These are phyloP conservation scores for Chrysolina americana DNA, from an alignment of 2,888 invertebrate genomes.

Conservation along the genomic window DNA sequence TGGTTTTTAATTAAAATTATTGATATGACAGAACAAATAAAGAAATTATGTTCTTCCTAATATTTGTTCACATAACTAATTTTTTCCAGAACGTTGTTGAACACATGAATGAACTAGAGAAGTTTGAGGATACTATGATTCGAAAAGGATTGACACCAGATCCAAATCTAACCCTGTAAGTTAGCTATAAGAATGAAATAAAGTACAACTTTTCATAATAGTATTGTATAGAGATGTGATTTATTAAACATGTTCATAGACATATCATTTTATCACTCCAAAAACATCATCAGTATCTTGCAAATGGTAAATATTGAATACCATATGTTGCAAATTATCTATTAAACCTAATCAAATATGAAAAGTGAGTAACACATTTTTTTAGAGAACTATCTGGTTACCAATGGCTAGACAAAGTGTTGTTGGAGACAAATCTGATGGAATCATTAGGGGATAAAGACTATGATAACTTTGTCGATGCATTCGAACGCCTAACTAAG, in stretches of 20 bases:
- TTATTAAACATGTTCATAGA: too few relatives aligned
- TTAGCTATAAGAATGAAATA: conserved; percentile 5
- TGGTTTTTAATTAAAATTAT: not conserved
- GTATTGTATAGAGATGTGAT: too few relatives aligned
- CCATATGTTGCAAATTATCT: too few relatives aligned
- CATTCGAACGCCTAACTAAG: conserved; percentile 80
- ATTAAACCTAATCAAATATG: too few relatives aligned
- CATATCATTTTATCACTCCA: too few relatives aligned
- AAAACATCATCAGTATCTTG: too few relatives aligned
- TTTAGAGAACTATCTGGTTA: conserved; percentile 73
- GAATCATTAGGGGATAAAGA: conserved; percentile 80
- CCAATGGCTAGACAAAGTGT: conserved; percentile 78
- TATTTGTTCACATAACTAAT: conserved; percentile 26
- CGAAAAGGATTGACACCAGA: conserved; percentile 76
- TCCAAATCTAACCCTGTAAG: conserved; percentile 74
- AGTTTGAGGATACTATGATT: conserved; percentile 80
- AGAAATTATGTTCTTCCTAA: not conserved
- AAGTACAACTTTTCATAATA: too few relatives aligned
- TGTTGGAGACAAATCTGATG: conserved; percentile 77
- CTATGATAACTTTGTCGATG: conserved; percentile 80
- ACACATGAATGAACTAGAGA: conserved; percentile 77
- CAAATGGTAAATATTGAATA: too few relatives aligned
- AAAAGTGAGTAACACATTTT: conserved; percentile 38
- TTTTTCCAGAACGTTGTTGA: conserved; percentile 77
- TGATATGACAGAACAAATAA: not conserved